Evolutionary conservation across 2,797 vertebrate species (phyloP).

Genomic region (Takifugu rubripes): DNA sequence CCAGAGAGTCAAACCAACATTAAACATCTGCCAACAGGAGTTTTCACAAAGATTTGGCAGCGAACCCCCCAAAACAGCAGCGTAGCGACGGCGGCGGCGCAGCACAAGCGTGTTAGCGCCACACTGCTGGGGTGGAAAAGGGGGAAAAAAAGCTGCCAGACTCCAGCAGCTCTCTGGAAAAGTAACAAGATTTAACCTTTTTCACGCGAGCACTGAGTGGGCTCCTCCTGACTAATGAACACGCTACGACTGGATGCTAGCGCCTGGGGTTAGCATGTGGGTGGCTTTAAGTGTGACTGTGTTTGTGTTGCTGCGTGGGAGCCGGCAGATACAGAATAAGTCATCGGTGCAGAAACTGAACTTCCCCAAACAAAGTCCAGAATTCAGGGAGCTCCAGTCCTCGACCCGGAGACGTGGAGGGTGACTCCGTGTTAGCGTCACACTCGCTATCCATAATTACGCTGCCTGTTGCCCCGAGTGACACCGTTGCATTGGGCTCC

Average conservation of each 20-base stretch:
- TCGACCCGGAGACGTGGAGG: slow-evolving; percentile 24
- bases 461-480: slow-evolving; percentile 61
- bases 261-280: slow-evolving; percentile 34
- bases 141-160: slow-evolving; percentile 27
- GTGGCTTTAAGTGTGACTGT: slow-evolving; percentile 10
- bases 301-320: slow-evolving; percentile 16
- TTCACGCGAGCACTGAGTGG: slow-evolving; percentile 9
- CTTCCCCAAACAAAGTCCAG: slow-evolving; percentile 17
- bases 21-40: no score
- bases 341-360: slow-evolving; percentile 43
- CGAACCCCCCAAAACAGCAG: slow-evolving; percentile 21
- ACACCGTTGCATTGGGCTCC: slow-evolving; percentile 40
- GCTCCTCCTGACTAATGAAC: slow-evolving; percentile 30
- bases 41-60: slow-evolving; percentile 12
- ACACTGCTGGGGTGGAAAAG: slow-evolving; percentile 35
- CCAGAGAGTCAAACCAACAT: no score
- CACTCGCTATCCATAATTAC: slow-evolving; percentile 72
- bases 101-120: neutral
- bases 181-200: slow-evolving; percentile 20
- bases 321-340: slow-evolving; percentile 32
- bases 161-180: slow-evolving; percentile 16
- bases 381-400: slow-evolving; percentile 2
- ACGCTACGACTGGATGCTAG: slow-evolving; percentile 10
- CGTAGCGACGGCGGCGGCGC: no score
- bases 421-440: slow-evolving; percentile 57